These are phyloP conservation scores for Terebella lapidaria DNA, from an alignment of 2,888 invertebrate species.

Conservation along the genomic window DNA sequence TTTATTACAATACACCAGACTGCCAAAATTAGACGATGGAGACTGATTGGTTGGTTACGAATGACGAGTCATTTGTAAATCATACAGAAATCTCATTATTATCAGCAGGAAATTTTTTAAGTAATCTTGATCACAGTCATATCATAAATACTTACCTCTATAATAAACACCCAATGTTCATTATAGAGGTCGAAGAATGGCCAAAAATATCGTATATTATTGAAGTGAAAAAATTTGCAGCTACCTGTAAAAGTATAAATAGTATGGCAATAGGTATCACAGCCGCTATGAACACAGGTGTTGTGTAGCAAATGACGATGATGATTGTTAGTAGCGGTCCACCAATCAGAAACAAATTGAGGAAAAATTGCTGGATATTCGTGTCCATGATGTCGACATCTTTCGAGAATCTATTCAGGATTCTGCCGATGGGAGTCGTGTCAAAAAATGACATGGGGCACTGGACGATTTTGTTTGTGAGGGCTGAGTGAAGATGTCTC, in stretches of 20 bases:
- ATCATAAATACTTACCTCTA: too few relatives aligned
- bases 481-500: slow-evolving; percentile 36
- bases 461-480: slow-evolving; percentile 43
- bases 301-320: slow-evolving; percentile 40
- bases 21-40: too few relatives aligned
- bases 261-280: slow-evolving; percentile 40
- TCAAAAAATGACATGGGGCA: slow-evolving; percentile 54
- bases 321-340: slow-evolving; percentile 38
- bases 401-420: slow-evolving; percentile 42
- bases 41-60: too few relatives aligned
- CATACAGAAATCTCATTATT: too few relatives aligned
- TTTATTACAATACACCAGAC: too few relatives aligned
- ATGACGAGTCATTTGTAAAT: too few relatives aligned
- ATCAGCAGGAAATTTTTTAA: too few relatives aligned
- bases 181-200: too few relatives aligned
- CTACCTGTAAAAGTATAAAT: slow-evolving; percentile 29
- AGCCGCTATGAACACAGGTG: slow-evolving; percentile 34
- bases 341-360: slow-evolving; percentile 22
- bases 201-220: too few relatives aligned
- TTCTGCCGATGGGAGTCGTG: slow-evolving; percentile 53
- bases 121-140: too few relatives aligned
- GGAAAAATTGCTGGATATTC: slow-evolving; percentile 22
- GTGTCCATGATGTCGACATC: slow-evolving; percentile 26
- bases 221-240: background rate
- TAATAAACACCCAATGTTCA: too few relatives aligned